Evolutionary conservation across 2,797 vertebrate genomes (phyloP), one percentile per base, ranked within the genome.

Genomic region (Sebastes nivosus): DNA sequence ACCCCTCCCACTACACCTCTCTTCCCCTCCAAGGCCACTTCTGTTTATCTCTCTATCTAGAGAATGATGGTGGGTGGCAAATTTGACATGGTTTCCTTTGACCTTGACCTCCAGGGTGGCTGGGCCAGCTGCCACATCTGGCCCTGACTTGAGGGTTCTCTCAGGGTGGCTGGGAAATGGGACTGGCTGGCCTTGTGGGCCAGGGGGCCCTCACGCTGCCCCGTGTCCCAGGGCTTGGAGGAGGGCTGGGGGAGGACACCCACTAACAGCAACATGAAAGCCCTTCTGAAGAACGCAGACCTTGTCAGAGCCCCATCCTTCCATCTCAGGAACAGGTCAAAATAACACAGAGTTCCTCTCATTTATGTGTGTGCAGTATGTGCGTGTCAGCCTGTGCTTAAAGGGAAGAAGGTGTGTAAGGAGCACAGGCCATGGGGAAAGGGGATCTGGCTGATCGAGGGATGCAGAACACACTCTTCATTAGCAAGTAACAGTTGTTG

Each of bases 111-210:
- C 83, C 65, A 87, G 89, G 93, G 94, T 94, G 92, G 85, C 88
- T 86, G 92, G 89, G 72, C 88, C 93, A 94, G 91, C 93, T 95
- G 93, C 86, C 93, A 95, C 95, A 96, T 96, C 95, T 96, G 96
- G 95, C 90, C 93, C 81, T 93, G 87, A 93, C 92, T 88, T 87
- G 79, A 87, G 88, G 82, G 81, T 82, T 93, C 91, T 92, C 88
- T 82, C 87, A 91, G 92, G 92, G 92, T 92, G 93, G 91, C 84
- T 94, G 91, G 89, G 90, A 94, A 94, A 91, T 81, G 76, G 86
- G 89, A 86, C 80, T 86, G 83, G 80, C 74, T 90, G 84, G 88
- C 88, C 90, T 91, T 95, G 91, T 93, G 85, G 81, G 89, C 89
- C 91, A 83, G 74, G 89, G 86, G 92, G 85, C 83, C 84, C 85